phyloP scores from a whole-genome alignment of 2,888 invertebrate species.

The Podabrus alpinus region DNA sequence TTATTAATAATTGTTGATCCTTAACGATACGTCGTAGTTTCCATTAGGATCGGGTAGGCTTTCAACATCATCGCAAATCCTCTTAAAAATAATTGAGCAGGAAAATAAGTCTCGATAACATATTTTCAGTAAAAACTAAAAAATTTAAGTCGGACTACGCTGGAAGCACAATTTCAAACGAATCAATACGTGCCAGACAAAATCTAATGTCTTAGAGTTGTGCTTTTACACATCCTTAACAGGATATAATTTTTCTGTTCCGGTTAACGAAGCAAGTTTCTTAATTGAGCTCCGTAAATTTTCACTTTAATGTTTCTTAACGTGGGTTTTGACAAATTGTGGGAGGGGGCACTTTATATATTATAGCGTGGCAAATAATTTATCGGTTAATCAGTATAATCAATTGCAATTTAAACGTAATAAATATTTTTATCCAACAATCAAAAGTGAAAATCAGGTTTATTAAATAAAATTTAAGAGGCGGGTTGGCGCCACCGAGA shows the following conservation, averaged over 20 bases:
- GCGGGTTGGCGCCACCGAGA: constrained; percentile 3
- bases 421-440: neutral
- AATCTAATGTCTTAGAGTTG: neutral
- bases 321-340: neutral
- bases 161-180: neutral
- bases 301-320: neutral
- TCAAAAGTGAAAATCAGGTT: neutral
- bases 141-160: neutral
- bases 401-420: constrained; percentile 1
- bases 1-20: neutral
- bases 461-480: neutral
- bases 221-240: neutral
- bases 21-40: neutral
- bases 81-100: constrained; percentile 1
- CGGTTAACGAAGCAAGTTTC: neutral
- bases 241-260: neutral
- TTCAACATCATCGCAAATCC: neutral
- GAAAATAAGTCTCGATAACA: neutral
- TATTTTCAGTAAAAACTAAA: neutral
- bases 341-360: neutral
- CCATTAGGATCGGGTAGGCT: neutral
- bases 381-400: neutral
- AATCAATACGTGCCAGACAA: neutral
- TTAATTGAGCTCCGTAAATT: neutral
- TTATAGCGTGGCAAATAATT: neutral